A percentile compares a stretch with the other conserved stretches of the same genome.
Conservation (phyloP, 2,113 vertebrate genomes). For the Tachysurus vachellii region DNA sequence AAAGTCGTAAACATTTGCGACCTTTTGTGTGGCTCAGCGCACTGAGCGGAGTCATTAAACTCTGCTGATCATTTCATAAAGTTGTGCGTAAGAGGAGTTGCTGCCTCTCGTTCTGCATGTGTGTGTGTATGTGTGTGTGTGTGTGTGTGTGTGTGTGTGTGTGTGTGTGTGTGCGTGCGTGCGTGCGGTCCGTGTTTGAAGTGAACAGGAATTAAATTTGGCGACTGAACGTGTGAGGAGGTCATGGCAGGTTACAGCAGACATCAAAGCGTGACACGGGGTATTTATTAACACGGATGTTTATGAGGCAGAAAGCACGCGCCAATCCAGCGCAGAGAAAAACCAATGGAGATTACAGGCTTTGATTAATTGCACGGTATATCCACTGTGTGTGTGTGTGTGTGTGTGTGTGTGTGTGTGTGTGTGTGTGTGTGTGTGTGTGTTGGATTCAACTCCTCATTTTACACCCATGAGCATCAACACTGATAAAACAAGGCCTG, state of each 20-base stretch:
- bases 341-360: conserved; percentile 7
- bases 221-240: conserved; percentile 31
- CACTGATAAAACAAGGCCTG: conserved; percentile 21
- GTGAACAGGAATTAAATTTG: conserved; percentile 27
- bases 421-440: background rate
- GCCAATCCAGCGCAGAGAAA: conserved; percentile 7
- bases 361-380: conserved; percentile 5
- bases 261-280: conserved; percentile 47
- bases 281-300: conserved; percentile 48
- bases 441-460: background rate
- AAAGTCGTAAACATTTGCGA: background rate
- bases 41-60: background rate
- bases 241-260: conserved; percentile 31
- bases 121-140: background rate
- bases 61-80: conserved; percentile 30
- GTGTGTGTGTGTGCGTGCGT: conserved; percentile 32
- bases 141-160: conserved; percentile 24
- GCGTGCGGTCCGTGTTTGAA: background rate
- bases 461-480: conserved; percentile 5
- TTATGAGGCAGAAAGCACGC: conserved; percentile 49
- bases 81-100: background rate
- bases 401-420: background rate
- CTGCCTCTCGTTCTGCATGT: background rate
- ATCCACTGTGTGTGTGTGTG: conserved; percentile 1
- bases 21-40: background rate